phyloP scores from a whole-genome alignment of 2,113 vertebrate species.

The Neotoma lepida region DNA sequence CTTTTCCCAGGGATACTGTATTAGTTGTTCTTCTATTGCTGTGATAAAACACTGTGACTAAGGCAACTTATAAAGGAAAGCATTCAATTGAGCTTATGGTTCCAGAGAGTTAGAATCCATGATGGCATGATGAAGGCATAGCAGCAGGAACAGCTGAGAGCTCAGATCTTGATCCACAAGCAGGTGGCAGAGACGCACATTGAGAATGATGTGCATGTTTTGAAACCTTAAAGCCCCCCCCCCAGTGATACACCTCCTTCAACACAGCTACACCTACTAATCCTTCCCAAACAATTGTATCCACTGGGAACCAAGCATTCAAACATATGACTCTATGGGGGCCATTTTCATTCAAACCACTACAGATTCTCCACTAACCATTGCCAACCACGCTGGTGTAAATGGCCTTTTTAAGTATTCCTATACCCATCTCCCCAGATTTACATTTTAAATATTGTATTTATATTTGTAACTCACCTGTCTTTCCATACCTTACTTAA shows the following conservation, averaged over 20 bases:
- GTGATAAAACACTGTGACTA: neutral
- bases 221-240: neutral
- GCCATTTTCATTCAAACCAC: neutral
- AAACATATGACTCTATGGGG: neutral
- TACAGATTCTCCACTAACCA: neutral
- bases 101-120: neutral
- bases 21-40: neutral
- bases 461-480: conserved; percentile 2
- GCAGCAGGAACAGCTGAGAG: neutral
- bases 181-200: neutral
- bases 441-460: neutral
- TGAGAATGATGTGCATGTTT: neutral
- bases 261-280: neutral
- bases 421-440: neutral
- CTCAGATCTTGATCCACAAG: neutral
- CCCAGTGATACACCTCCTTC: neutral
- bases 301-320: neutral
- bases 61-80: neutral
- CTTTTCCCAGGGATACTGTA: neutral
- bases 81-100: neutral
- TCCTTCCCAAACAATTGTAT: neutral
- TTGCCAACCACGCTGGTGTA: neutral
- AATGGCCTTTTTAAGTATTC: neutral
- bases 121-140: neutral
- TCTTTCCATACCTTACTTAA: neutral